These are phyloP conservation scores for Hypotaenidia okinawae DNA, from an alignment of 2,797 vertebrate genomes.

Conservation along the genomic window DNA sequence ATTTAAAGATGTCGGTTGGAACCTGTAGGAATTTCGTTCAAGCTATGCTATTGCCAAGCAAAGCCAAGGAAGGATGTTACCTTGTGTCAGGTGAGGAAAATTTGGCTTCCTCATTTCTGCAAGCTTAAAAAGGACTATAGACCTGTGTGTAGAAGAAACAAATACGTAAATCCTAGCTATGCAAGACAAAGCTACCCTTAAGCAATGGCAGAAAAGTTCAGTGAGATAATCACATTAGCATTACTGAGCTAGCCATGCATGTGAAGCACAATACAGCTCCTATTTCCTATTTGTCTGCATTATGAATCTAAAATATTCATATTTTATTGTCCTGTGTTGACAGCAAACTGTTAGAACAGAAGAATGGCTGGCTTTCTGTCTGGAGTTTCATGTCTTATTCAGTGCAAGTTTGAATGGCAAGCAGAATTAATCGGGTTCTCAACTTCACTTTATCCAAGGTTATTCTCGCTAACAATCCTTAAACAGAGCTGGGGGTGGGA, in stretches of 20 bases:
- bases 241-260: conserved; percentile 29
- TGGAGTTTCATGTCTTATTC: conserved; percentile 25
- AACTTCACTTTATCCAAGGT: not conserved
- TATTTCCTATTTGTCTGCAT: conserved; percentile 32
- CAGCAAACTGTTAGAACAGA: conserved; percentile 29
- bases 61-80: not conserved
- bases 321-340: conserved; percentile 48
- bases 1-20: not conserved
- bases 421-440: conserved; percentile 3
- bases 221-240: conserved; percentile 34
- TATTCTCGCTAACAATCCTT: not conserved
- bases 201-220: conserved; percentile 30
- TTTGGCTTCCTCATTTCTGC: not conserved
- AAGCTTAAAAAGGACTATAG: not conserved
- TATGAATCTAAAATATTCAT: conserved; percentile 36
- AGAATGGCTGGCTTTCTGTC: not conserved
- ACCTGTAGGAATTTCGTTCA: not conserved
- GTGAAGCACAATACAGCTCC: not conserved
- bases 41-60: not conserved
- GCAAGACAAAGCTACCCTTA: conserved; percentile 13
- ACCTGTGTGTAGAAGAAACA: not conserved
- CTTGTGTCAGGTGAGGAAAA: not conserved
- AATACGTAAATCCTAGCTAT: not conserved
- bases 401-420: not conserved
- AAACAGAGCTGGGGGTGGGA: not conserved